Percentiles rank a stretch among this genome's conserved stretches.
phyloP scores from a whole-genome alignment of 2,888 invertebrate genomes.

The Dioctria rufipes region DNA sequence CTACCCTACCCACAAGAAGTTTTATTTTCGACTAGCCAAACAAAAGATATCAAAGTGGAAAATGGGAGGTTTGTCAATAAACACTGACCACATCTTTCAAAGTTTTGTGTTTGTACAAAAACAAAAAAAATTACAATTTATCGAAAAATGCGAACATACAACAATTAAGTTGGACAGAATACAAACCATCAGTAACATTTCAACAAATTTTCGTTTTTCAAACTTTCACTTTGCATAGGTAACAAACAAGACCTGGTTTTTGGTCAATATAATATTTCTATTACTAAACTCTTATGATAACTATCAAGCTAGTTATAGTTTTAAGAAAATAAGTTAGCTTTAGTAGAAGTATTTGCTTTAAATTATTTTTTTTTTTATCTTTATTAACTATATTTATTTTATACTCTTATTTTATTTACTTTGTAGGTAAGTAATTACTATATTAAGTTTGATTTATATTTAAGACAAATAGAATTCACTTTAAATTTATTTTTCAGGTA shows the following conservation, averaged over 20 bases:
- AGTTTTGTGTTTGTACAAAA: background rate
- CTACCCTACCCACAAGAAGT: too few species aligned
- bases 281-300: slow-evolving; percentile 30
- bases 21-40: too few species aligned
- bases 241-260: slow-evolving; percentile 7
- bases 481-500: background rate
- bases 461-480: slow-evolving; percentile 17
- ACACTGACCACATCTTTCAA: background rate
- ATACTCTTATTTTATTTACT: background rate
- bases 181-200: slow-evolving; percentile 48
- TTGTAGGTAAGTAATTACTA: background rate
- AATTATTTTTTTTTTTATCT: background rate
- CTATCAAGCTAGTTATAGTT: slow-evolving; percentile 32
- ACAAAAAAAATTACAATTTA: background rate
- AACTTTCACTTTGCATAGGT: slow-evolving; percentile 27
- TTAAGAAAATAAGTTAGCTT: slow-evolving; percentile 27
- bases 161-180: slow-evolving; percentile 6
- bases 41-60: too few species aligned
- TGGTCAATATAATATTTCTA: background rate
- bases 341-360: background rate
- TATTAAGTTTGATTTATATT: background rate
- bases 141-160: slow-evolving; percentile 36
- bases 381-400: background rate
- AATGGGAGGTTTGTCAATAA: background rate
- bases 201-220: slow-evolving; percentile 29